Evolutionary conservation across 1,140 invertebrate genomes (phyloP).

Genomic region (Pseudoatta argentina): DNA sequence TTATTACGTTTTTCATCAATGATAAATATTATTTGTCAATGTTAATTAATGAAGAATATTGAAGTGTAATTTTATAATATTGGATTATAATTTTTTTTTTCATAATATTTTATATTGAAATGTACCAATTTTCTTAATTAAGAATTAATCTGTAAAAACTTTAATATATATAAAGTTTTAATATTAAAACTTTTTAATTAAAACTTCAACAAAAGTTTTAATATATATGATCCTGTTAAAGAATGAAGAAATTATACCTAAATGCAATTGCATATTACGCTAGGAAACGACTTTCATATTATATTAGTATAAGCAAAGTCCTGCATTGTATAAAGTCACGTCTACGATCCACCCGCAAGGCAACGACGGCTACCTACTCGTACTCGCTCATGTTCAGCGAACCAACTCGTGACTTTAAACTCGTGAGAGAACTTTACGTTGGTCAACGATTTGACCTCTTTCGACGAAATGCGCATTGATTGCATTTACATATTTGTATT

Average conservation of each 20-base stretch:
- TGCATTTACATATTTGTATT: constrained; percentile 21
- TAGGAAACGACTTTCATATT: constrained; percentile 73
- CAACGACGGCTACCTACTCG: constrained; percentile 71
- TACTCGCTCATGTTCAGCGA: constrained; percentile 72
- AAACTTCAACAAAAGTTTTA: neutral
- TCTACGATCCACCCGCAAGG: constrained; percentile 70
- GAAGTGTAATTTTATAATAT: too few relatives aligned
- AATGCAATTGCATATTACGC: constrained; percentile 44
- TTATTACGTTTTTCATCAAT: neutral
- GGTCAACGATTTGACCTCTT: constrained; percentile 60
- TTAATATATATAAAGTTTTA: neutral
- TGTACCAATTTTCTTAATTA: neutral
- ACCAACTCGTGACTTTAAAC: constrained; percentile 73
- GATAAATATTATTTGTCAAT: neutral
- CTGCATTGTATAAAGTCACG: constrained; percentile 79
- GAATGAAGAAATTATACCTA: constrained; percentile 10
- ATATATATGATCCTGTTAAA: neutral
- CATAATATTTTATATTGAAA: too few relatives aligned
- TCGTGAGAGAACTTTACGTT: constrained; percentile 70
- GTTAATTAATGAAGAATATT: too few relatives aligned
- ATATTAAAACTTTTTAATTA: too few relatives aligned
- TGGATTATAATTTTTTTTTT: too few relatives aligned
- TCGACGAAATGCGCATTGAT: constrained; percentile 30
- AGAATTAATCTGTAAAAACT: neutral
- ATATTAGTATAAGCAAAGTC: constrained; percentile 72